These are phyloP conservation scores for Amaurobius ferox DNA, from an alignment of 2,888 invertebrate genomes.

Conservation along the genomic window DNA sequence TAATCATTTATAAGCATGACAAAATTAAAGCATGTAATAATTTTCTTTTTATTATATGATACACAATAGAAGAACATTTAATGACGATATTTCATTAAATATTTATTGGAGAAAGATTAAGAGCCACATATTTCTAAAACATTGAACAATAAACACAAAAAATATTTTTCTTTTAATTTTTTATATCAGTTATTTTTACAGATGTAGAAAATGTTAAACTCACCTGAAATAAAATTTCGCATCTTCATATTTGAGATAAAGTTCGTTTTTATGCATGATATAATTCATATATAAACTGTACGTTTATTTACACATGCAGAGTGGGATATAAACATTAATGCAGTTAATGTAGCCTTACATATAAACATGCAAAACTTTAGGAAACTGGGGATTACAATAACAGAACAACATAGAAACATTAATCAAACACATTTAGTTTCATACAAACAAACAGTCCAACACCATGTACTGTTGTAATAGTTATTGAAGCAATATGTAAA, in stretches of 20 bases:
- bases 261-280: background rate
- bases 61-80: no score
- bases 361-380: background rate
- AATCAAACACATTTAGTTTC: no score
- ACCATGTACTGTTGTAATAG: no score
- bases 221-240: background rate
- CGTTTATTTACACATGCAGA: constrained; percentile 37
- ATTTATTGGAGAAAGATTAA: no score
- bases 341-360: background rate
- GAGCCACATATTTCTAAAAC: no score
- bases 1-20: no score
- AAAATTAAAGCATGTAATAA: no score
- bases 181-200: background rate
- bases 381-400: background rate
- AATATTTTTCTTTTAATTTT: background rate
- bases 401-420: no score
- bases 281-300: background rate
- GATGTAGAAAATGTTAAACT: background rate
- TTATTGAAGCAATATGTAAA: background rate
- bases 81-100: no score
- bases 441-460: no score
- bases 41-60: no score
- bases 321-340: constrained; percentile 39
- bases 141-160: no score
- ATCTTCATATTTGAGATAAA: background rate